phyloP scores from a whole-genome alignment of 2,113 vertebrate species.

The Myrmecobius fasciatus region DNA sequence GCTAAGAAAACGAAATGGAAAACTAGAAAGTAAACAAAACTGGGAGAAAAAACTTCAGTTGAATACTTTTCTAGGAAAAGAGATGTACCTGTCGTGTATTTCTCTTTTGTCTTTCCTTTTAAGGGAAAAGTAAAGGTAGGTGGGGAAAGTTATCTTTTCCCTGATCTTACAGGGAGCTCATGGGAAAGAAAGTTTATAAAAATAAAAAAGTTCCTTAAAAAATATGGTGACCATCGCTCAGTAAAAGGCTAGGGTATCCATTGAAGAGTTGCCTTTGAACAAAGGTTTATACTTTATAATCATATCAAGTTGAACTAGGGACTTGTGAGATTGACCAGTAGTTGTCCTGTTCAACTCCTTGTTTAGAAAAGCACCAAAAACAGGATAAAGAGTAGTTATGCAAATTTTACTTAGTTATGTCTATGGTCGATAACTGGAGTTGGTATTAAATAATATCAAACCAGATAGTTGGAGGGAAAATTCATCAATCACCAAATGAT shows the following conservation, averaged over 20 bases:
- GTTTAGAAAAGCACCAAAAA: background rate
- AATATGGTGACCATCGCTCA: background rate
- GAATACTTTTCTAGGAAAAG: background rate
- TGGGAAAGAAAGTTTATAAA: background rate
- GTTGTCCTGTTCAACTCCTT: background rate
- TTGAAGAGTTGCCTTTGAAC: background rate
- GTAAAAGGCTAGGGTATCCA: background rate
- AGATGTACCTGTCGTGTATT: background rate
- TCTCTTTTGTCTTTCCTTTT: background rate
- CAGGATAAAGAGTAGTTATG: background rate
- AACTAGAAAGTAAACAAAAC: background rate
- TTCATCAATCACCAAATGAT: constrained; percentile 37
- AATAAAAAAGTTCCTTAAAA: background rate
- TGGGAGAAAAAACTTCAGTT: background rate
- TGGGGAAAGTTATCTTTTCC: background rate
- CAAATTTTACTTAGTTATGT: background rate
- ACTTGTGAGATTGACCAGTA: background rate
- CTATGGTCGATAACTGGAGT: background rate
- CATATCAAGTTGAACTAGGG: background rate
- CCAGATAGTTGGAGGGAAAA: background rate
- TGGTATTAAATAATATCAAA: background rate
- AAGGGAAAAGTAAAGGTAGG: background rate
- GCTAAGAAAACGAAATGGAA: background rate
- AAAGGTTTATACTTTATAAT: background rate
- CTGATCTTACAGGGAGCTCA: background rate